Base-by-base conservation (phyloP, 2,797 vertebrate species). In the Varecia variegata region DNA sequence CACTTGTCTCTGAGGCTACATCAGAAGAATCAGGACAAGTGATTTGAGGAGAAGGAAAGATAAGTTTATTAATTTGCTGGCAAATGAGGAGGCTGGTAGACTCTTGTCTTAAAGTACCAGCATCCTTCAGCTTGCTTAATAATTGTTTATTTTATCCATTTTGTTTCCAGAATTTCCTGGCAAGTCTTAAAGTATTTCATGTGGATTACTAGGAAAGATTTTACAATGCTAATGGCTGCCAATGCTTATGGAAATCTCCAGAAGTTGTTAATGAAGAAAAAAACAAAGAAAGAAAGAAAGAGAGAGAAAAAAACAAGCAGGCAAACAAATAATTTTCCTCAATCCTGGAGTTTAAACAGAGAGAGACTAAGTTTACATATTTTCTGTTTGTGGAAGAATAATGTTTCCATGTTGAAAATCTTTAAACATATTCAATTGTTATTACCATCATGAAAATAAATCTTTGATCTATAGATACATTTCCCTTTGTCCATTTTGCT, bases 121-220 rank as follows among this genome's bases (percentile, higher is more conserved):
- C 56, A 58, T 58, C 25, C 56, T 25, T 25, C 56, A 27, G 25
- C 60, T 89, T 95, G 65, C 62, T 95, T 96, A 96, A 94, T 76
- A 94, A 87, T 95, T 95, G 17, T 91, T 92, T 96, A 76, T 94
- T 97, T 58, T 93, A 96, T 89, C 14, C 38, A 60, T 43, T 68
- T 65, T 38, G 17, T 27, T 32, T 23, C 27, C 67, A 79, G n/a
- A 13, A 84, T 67, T 90, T 94, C 67, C 97, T 95, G 93, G 79
- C 82, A 89, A 94, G 79, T 94, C n/a, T 86, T n/a, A 94, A 47
- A 92, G 70, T 94, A 90, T 35, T 93, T 92, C 65, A 54, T 96
- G 58, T 89, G 43, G 54, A 93, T 93, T 96, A 95, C 45, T 30
- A 45, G 45, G 47, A 92, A 96, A 93, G 35, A 91, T 90, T 96